Evolutionary conservation across 2,113 vertebrate species (phyloP).

Genomic region (Lutjanus erythropterus): DNA sequence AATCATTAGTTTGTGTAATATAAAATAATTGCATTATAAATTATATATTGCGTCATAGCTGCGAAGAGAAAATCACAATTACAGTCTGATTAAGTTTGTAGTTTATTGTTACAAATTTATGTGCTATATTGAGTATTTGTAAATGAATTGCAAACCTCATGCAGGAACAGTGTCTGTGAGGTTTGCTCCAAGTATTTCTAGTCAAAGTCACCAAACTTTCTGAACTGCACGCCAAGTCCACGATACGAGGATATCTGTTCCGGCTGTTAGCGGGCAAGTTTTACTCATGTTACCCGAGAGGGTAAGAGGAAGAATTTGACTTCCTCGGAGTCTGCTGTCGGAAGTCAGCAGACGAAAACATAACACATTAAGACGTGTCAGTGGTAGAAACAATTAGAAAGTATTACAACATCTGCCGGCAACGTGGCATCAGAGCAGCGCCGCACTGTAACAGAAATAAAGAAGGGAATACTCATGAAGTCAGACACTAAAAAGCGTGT

Average conservation of each 20-base stretch:
- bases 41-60: too few relatives aligned
- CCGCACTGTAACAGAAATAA: neutral
- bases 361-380: neutral
- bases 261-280: neutral
- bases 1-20: too few relatives aligned
- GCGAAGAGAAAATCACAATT: too few relatives aligned
- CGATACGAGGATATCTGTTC: neutral
- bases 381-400: neutral
- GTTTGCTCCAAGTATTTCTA: neutral
- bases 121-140: too few relatives aligned
- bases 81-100: too few relatives aligned
- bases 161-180: neutral
- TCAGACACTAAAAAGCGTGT: neutral
- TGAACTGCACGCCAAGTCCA: neutral
- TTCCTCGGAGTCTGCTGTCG: neutral
- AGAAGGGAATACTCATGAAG: neutral
- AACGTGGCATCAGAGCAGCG: neutral
- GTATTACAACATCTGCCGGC: neutral
- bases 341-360: conserved; percentile 8
- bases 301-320: neutral
- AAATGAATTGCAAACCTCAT: too few relatives aligned
- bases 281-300: neutral
- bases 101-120: too few relatives aligned
- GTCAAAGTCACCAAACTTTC: neutral
- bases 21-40: too few relatives aligned